Base-by-base conservation (phyloP, 2,797 vertebrate genomes). In the Pseudochromis fuscus region DNA sequence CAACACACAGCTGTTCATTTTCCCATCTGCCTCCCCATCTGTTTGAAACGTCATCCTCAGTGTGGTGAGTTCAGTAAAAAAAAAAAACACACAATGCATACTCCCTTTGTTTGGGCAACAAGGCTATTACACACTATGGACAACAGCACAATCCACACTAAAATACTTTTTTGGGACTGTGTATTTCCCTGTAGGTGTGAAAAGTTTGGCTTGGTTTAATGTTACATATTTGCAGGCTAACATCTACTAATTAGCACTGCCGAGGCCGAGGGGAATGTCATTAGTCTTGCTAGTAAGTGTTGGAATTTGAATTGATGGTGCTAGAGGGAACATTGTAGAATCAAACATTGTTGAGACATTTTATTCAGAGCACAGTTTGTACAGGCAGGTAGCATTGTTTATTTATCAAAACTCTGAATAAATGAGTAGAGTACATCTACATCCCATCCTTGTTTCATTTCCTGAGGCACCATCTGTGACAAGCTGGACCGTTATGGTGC, bases 11-110 rank as follows among this genome's bases (percentile, higher is more conserved):
- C 64, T 76, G 75, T 37, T 62, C 21, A 2, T 35, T 25, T 50
- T 28, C 2, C 62, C 67, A 57, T 75, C 71, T 72, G 72, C 53
- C 31, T 1, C 9, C 31, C 37, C 76, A 69, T 62, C 56, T 79
- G 64, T 28, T 18, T 58, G 30, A 44, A 15, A 3, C 7, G 42
- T 65, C 33, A 48, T 37, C 40, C 30, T 62, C 31, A n/a, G 18
- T 55, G 33, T 23, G 42, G 42, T 45, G 37, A 64, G 2, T 16
- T 48, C n/a, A 18, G 12, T 2, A 7, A n/a, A n/a, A n/a, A n/a
- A n/a, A n/a, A n/a, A n/a, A n/a, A n/a, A n/a, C n/a, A n/a, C 19
- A 30, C 10, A 23, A 69, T 28, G n/a, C 51, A 69, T 69, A 25
- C 1, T 6, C 23, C 2, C n/a, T 50, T 57, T 44, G 25, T 61